Evolutionary conservation across 1,140 invertebrate species (phyloP).

Genomic region (Steinernema khuongi): DNA sequence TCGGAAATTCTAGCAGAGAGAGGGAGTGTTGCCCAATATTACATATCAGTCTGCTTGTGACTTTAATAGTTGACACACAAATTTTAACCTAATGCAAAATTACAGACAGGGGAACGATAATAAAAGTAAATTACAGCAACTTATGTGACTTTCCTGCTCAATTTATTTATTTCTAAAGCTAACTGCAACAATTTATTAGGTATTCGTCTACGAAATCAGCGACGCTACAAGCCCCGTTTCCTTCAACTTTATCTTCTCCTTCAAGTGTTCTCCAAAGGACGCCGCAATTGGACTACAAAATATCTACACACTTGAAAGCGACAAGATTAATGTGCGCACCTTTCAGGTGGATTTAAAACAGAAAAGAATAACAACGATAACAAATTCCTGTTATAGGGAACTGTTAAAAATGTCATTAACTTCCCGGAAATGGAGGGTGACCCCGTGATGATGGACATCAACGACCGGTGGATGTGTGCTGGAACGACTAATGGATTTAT

Average conservation of each 20-base stretch:
- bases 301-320: neutral
- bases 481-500: slow-evolving; percentile 79
- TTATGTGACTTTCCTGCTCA: too few species aligned
- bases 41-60: too few species aligned
- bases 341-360: too few species aligned
- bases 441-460: slow-evolving; percentile 77
- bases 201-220: neutral
- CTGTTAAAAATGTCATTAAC: slow-evolving; percentile 70
- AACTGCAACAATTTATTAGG: neutral
- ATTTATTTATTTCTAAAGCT: too few species aligned
- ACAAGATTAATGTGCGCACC: slow-evolving; percentile 7
- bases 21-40: too few species aligned
- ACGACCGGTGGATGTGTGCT: slow-evolving; percentile 73
- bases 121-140: too few species aligned
- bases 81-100: too few species aligned
- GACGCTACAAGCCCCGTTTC: neutral
- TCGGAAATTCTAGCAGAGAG: too few species aligned
- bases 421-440: slow-evolving; percentile 73
- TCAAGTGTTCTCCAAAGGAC: neutral
- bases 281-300: neutral
- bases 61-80: too few species aligned
- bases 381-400: too few species aligned
- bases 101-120: too few species aligned
- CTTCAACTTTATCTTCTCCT: slow-evolving; percentile 6
- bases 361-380: too few species aligned